phyloP scores from a whole-genome alignment of 2,888 invertebrate genomes.

The Brachyptera putata region DNA sequence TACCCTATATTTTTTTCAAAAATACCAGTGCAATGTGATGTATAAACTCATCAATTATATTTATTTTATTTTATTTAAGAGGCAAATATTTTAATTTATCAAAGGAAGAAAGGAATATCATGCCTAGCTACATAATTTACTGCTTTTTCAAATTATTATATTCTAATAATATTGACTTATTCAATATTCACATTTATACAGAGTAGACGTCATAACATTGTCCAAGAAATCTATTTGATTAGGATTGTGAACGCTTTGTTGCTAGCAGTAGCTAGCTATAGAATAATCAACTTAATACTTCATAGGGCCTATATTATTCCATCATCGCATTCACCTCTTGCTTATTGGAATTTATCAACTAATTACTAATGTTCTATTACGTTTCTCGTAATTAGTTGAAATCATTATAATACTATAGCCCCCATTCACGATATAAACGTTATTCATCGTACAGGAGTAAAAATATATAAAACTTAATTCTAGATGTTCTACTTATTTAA shows the following conservation, averaged over 20 bases:
- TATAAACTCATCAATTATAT: neutral
- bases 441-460: neutral
- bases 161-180: too few species aligned
- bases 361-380: too few species aligned
- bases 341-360: neutral
- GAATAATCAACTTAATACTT: neutral
- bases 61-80: too few species aligned
- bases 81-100: too few species aligned
- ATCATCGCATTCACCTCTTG: neutral
- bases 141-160: too few species aligned
- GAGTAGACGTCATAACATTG: too few species aligned
- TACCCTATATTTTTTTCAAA: constrained; percentile 10
- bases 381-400: too few species aligned
- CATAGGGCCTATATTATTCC: neutral
- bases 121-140: too few species aligned
- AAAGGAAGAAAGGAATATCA: too few species aligned
- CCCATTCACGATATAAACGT: neutral
- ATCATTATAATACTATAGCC: neutral
- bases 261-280: neutral
- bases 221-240: neutral
- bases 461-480: constrained; percentile 5
- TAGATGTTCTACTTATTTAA: neutral
- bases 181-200: too few species aligned
- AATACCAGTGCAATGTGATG: constrained; percentile 5
- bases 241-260: neutral